Base-by-base conservation (phyloP, 2,113 vertebrate genomes). In the Pagrus major region DNA sequence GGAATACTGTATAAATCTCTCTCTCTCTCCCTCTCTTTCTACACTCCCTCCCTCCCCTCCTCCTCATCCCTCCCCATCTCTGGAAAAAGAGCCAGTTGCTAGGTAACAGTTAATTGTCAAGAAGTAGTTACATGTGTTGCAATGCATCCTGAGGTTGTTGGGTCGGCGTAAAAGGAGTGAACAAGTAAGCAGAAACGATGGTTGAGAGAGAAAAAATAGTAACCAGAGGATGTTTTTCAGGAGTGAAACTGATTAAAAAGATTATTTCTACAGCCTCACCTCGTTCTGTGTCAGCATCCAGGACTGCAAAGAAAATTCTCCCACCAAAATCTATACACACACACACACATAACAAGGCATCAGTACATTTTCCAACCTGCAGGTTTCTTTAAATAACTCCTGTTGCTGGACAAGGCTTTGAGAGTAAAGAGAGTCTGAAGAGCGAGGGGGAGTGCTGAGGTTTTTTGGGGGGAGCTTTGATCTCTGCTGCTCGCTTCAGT, bases 21-120 rank as follows among this genome's bases (percentile, higher is more conserved):
- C 75, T 88, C 59, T 27, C 33, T 31, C 87, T 88, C 33, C 52
- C 39, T 46, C 59, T 54, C 44, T 15, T 60, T 60, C 35, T 61
- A 4, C 35, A 14, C 67, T 9, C 69, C 47, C 66, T 31, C 76
- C 59, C 49, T n/a, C 63, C 64, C 15, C 35, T 20, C 68, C 60
- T 70, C 83, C 52, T 79, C 68, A 65, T 46, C 74, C 75, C 74
- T 64, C 75, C 74, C 71, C 79, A 80, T 85, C 78, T 88, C 85
- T 89, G 76, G 86, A 94, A 92, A 94, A 93, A 91, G 91, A 94
- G 83, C 94, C 92, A 94, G 95, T 96, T 96, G 95, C 95, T 96
- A 96, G 95, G 95, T 94, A 95, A 96, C 95, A 89, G 91, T 95
- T 96, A 96, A 95, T 96, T 95, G 94, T 94, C 94, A 94, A 95